phyloP scores from a whole-genome alignment of 2,113 vertebrate species.

The Rhea americana region DNA sequence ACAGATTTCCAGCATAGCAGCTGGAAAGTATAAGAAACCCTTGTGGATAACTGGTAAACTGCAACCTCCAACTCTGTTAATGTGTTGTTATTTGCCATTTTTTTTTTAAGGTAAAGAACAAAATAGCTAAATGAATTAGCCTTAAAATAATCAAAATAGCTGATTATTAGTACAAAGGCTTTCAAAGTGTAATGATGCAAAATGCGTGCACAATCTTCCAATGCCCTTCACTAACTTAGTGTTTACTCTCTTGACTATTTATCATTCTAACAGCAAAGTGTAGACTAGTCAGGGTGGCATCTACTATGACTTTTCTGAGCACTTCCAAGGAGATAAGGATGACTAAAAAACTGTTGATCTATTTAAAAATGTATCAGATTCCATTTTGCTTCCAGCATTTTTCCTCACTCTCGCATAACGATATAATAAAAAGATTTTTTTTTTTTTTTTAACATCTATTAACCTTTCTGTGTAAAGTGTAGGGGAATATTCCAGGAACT shows the following conservation, averaged over 20 bases:
- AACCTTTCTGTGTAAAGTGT: slow-evolving; percentile 17
- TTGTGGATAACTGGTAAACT: background rate
- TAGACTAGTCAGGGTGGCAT: background rate
- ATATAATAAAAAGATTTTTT: background rate
- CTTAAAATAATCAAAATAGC: background rate
- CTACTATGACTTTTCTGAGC: background rate
- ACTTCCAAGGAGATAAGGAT: background rate
- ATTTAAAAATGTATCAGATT: background rate
- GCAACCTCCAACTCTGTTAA: background rate
- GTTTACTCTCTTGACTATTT: background rate
- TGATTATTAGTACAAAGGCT: background rate
- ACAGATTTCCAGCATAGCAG: background rate
- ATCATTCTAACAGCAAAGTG: background rate
- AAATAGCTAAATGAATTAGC: background rate
- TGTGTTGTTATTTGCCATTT: background rate
- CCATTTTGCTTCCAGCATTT: background rate
- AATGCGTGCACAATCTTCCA: background rate
- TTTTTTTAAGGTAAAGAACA: background rate
- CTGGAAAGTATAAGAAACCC: background rate
- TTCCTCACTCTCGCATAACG: background rate
- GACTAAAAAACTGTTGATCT: background rate
- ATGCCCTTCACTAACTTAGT: background rate
- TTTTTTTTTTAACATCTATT: background rate
- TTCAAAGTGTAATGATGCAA: background rate
- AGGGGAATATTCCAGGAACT: background rate